These are phyloP conservation scores for Heliornis fulica DNA, from an alignment of 2,113 vertebrate species.

Conservation along the genomic window DNA sequence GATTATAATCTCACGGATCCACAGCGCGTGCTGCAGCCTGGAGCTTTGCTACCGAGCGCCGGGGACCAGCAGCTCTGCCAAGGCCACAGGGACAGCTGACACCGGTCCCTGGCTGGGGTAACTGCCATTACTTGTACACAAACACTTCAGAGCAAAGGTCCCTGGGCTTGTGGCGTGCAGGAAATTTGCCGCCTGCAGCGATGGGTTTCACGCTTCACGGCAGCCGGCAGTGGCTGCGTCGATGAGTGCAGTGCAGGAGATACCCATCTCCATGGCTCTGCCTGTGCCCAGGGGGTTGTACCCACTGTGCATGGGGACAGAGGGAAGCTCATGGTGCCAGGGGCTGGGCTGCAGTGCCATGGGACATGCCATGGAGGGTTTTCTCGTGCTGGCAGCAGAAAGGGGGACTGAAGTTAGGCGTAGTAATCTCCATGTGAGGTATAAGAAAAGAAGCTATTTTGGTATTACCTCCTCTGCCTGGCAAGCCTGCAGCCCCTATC, in stretches of 20 bases:
- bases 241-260: background rate
- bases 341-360: background rate
- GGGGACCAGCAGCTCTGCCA: rapidly evolving
- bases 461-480: slow-evolving; percentile 35
- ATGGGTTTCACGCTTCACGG: background rate
- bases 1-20: background rate
- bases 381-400: background rate
- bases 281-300: background rate
- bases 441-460: slow-evolving; percentile 56
- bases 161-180: rapidly evolving
- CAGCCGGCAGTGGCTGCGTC: background rate
- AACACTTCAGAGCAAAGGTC: background rate
- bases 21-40: rapidly evolving
- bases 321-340: background rate
- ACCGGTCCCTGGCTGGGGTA: background rate
- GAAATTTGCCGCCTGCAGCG: background rate
- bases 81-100: rapidly evolving
- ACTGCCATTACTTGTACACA: background rate
- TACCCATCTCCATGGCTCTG: background rate
- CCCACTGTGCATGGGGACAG: background rate
- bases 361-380: background rate
- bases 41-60: rapidly evolving
- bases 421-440: slow-evolving; percentile 8
- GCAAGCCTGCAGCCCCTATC: background rate
- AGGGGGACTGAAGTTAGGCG: background rate